Evolutionary conservation across 1,140 invertebrate species (phyloP).

Genomic region (Trypoxylus dichotomus): DNA sequence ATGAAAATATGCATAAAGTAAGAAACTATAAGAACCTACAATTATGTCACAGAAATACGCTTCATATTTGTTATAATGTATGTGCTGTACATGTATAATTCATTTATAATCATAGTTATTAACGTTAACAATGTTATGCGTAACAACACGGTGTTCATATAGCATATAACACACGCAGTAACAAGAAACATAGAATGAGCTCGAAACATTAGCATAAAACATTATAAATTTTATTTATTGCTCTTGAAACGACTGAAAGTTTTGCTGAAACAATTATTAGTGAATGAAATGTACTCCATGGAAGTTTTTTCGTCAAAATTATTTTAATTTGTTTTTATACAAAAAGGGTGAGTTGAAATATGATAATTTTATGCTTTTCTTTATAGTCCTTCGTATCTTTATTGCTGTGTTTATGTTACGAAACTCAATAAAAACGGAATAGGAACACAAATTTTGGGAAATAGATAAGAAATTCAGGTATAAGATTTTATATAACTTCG

Average conservation of each 20-base stretch:
- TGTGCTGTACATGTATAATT: too few relatives aligned
- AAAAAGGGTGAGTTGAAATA: conserved; percentile 14
- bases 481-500: background rate
- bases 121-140: background rate
- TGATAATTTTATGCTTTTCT: conserved; percentile 15
- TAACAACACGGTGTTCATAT: background rate
- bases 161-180: background rate
- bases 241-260: background rate
- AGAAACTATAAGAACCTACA: too few relatives aligned
- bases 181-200: conserved; percentile 1
- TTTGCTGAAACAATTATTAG: conserved; percentile 16
- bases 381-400: conserved; percentile 11
- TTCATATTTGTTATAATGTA: too few relatives aligned
- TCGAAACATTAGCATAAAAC: conserved; percentile 10
- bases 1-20: too few relatives aligned
- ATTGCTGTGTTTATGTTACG: conserved; percentile 19
- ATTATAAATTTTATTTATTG: conserved; percentile 21
- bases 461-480: conserved; percentile 5
- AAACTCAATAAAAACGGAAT: conserved; percentile 18
- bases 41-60: too few relatives aligned
- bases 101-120: background rate
- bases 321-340: conserved; percentile 20
- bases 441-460: background rate
- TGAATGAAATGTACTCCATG: conserved; percentile 17
- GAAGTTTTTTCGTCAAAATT: background rate